Conservation (phyloP, 1,140 invertebrate genomes). For the Drosophila guanche region DNA sequence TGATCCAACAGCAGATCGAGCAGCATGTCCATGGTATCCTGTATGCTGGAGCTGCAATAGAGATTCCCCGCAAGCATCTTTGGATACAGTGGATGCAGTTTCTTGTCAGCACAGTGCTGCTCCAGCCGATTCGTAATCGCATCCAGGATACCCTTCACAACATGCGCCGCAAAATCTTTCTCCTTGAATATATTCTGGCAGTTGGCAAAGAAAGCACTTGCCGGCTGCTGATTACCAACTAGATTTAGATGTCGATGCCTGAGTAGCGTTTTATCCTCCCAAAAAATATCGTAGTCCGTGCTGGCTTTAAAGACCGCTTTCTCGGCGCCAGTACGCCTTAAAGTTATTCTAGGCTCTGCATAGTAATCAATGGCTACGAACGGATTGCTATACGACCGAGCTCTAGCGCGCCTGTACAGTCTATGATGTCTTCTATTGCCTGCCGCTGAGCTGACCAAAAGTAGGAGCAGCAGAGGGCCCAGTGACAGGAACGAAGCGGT, state of each 20-base stretch:
- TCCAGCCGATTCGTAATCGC: not conserved
- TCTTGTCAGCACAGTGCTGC: not conserved
- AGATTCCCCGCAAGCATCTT: conserved; percentile 8
- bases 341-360: no score
- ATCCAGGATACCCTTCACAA: conserved; percentile 16
- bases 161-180: not conserved
- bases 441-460: no score
- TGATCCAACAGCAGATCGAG: not conserved
- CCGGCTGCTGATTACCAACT: not conserved
- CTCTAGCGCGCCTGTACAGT: no score
- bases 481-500: no score
- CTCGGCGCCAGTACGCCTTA: no score
- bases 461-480: no score
- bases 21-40: not conserved
- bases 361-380: no score
- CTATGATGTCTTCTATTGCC: no score
- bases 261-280: no score
- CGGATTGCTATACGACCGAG: no score
- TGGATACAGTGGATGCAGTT: not conserved
- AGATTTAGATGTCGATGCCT: not conserved
- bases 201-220: conserved; percentile 1
- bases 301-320: no score
- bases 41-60: conserved; percentile 11
- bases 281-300: no score
- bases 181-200: conserved; percentile 8